Percentiles rank a stretch among this genome's conserved stretches.
These are phyloP conservation scores for Phasianus colchicus DNA, from an alignment of 2,113 vertebrate genomes.

Conservation along the genomic window DNA sequence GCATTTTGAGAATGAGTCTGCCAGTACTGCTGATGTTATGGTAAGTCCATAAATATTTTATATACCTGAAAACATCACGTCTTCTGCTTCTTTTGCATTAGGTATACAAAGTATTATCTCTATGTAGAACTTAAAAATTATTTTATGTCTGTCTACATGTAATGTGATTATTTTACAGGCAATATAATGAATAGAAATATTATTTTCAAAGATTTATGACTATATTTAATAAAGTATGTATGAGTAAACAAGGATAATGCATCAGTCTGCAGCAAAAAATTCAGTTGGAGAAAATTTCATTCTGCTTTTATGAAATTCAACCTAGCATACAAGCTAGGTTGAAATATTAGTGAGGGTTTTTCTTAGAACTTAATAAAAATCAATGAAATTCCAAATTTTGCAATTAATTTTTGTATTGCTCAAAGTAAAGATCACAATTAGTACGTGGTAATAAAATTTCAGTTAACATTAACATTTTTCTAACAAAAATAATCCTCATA, in stretches of 20 bases:
- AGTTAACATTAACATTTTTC: not conserved
- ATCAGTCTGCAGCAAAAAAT: not conserved
- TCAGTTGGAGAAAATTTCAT: not conserved
- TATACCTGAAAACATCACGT: not conserved
- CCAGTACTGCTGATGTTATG: not conserved
- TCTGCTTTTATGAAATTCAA: not conserved
- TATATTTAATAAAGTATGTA: not conserved
- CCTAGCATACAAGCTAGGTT: not conserved
- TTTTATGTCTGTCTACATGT: not conserved
- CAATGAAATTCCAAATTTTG: not conserved
- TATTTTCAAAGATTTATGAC: not conserved
- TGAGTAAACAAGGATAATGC: not conserved
- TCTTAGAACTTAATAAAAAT: not conserved
- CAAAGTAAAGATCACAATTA: not conserved
- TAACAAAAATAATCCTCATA: not conserved
- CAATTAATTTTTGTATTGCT: not conserved
- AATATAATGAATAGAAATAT: not conserved
- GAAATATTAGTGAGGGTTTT: not conserved
- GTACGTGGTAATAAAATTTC: not conserved
- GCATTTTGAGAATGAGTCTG: not conserved
- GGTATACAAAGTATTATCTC: not conserved
- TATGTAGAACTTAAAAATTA: not conserved
- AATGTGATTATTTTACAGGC: not conserved
- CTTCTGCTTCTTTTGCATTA: not conserved
- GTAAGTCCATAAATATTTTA: conserved; percentile 34